Evolutionary conservation across 2,888 invertebrate genomes (phyloP), one percentile per base, ranked within the genome.

Genomic region (Cantharis rufa): DNA sequence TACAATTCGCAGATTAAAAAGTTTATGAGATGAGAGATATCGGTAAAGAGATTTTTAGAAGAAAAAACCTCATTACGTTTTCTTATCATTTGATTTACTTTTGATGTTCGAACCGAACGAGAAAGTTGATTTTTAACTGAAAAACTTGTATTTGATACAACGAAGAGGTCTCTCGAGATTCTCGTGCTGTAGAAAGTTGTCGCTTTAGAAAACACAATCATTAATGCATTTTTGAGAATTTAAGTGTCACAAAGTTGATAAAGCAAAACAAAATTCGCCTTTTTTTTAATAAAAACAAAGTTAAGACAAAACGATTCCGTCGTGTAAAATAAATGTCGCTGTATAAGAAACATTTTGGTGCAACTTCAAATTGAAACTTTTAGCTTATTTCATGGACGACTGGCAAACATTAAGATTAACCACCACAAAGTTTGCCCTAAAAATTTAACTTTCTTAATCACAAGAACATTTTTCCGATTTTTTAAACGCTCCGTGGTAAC

Each of bases 351-450:
- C 64, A 66, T 66, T 66, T 21, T 66, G n/a, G n/a, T 66, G 18
- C 64, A 66, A 66, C 64, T 66, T 66, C n/a, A 66, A 66, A 66
- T 66, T 66, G 64, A 66, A 66, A 66, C 64, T 66, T 66, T 66
- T n/a, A 21, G 24, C 64, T 24, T 21, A 66, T 66, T 66, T 66
- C 64, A 16, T 66, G 64, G 64, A 16, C 24, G 24, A 66, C 64
- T 18, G 48, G n/a, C 64, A 66, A 66, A 66, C 64, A 21, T 66
- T 66, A 66, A 66, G 64, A 21, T 66, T 66, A 18, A 66, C 24
- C 64, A 66, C 24, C 63, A 13, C 18, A 63, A 62, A 63, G 16
- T 63, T 63, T 11, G n/a, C 7, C n/a, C 48, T 48, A 48, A 48
- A 48, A 48, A 48, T 48, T 48, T n/a, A 48, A 48, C 48, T 48